These are phyloP conservation scores for Takifugu bimaculatus DNA, from an alignment of 2,113 vertebrate species.

Conservation along the genomic window DNA sequence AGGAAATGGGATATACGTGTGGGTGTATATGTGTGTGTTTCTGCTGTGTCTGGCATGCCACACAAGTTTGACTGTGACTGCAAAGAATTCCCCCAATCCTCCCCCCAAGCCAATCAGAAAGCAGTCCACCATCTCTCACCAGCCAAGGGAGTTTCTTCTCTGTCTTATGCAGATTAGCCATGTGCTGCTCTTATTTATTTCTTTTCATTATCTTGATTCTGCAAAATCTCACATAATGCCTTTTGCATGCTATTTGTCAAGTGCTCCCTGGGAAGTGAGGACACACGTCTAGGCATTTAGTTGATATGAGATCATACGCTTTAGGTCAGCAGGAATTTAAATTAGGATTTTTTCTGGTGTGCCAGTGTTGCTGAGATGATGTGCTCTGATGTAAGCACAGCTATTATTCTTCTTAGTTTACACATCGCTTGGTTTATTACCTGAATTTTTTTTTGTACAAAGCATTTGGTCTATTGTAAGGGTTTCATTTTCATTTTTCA, in stretches of 20 bases:
- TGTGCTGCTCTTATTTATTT: conserved; percentile 91
- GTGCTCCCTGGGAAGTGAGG: conserved; percentile 7
- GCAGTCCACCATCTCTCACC: conserved; percentile 83
- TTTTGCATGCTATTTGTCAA: conserved; percentile 33
- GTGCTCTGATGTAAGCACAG: not conserved
- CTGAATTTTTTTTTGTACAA: not conserved
- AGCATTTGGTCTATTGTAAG: not conserved
- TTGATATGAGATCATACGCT: not conserved
- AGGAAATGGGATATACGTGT: conserved; percentile 1
- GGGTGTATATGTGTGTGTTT: conserved; percentile 11
- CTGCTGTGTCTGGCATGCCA: conserved; percentile 43
- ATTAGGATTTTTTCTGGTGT: not conserved
- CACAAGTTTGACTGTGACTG: conserved; percentile 60
- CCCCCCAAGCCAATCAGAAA: conserved; percentile 81
- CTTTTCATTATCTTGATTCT: conserved; percentile 76
- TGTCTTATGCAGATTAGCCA: conserved; percentile 99
- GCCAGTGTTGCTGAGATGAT: not conserved
- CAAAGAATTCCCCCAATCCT: conserved; percentile 53
- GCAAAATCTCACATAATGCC: conserved; percentile 59
- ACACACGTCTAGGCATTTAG: conserved; percentile 14
- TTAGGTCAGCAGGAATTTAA: not conserved
- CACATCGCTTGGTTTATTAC: not conserved
- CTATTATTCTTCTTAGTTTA: too few relatives aligned
- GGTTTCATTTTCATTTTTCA: conserved; percentile 21
- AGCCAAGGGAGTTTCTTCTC: conserved; percentile 86